These are phyloP conservation scores for Timema podura DNA, from an alignment of 2,888 invertebrate genomes.

Conservation along the genomic window DNA sequence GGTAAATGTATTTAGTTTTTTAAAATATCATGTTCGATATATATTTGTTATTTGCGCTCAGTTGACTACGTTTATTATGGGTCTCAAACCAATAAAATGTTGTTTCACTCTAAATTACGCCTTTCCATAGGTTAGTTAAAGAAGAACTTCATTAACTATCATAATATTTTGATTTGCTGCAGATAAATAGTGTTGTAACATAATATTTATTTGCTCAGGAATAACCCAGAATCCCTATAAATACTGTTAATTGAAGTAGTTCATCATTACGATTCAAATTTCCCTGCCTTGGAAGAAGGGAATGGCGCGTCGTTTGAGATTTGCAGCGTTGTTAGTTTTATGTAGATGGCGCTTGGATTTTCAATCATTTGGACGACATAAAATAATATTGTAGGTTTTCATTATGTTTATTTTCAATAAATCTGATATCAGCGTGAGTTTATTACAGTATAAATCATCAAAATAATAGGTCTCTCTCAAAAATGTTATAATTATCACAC, in stretches of 20 bases:
- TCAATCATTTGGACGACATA: constrained; percentile 13
- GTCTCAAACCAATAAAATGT: constrained; percentile 30
- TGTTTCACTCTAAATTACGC: constrained; percentile 26
- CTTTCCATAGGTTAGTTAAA: constrained; percentile 25
- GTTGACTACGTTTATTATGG: background rate
- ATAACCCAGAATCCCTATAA: background rate
- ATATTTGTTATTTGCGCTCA: background rate
- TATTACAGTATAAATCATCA: too few relatives aligned
- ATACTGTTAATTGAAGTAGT: background rate
- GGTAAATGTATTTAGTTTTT: background rate
- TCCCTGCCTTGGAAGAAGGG: constrained; percentile 37
- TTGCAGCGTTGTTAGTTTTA: constrained; percentile 29
- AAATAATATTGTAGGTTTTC: constrained; percentile 11
- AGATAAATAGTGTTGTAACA: too few relatives aligned
- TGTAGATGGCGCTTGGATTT: constrained; percentile 30
- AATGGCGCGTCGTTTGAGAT: constrained; percentile 37
- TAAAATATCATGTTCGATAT: background rate
- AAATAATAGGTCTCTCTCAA: too few relatives aligned
- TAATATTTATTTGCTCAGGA: too few relatives aligned
- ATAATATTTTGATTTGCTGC: too few relatives aligned
- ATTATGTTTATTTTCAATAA: background rate
- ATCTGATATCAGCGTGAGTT: too few relatives aligned
- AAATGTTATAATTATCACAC: too few relatives aligned
- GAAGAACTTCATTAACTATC: too few relatives aligned
- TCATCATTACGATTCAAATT: constrained; percentile 33